These are phyloP conservation scores for Neodiprion fabricii DNA, from an alignment of 1,140 invertebrate species.

Conservation along the genomic window DNA sequence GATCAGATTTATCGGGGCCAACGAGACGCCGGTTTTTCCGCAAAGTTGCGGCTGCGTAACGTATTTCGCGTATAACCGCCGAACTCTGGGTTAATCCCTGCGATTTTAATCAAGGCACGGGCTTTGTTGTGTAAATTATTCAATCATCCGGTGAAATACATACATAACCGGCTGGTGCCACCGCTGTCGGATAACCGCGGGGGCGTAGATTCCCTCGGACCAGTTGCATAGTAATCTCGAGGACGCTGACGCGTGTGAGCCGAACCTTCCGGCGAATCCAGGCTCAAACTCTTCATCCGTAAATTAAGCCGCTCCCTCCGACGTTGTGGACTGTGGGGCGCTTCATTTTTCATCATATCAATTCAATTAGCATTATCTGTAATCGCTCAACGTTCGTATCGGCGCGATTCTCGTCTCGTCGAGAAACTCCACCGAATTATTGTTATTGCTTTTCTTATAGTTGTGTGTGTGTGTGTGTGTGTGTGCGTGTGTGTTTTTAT, in stretches of 20 bases:
- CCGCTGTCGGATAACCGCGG: slow-evolving; percentile 64
- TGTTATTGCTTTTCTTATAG: no score
- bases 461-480: no score
- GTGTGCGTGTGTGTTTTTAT: background rate
- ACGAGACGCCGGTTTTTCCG: no score
- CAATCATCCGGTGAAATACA: slow-evolving; percentile 36
- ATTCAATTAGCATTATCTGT: slow-evolving; percentile 12
- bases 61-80: no score
- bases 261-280: slow-evolving; percentile 94
- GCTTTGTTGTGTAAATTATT: slow-evolving; percentile 27
- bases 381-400: background rate
- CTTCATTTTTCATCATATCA: slow-evolving; percentile 66
- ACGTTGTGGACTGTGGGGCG: slow-evolving; percentile 86
- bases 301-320: slow-evolving; percentile 94
- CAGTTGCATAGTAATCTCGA: slow-evolving; percentile 59
- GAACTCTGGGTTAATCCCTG: background rate
- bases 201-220: slow-evolving; percentile 61
- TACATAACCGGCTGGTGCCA: slow-evolving; percentile 64
- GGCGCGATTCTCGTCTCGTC: background rate
- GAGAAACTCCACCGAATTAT: background rate
- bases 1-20: no score
- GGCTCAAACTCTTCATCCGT: slow-evolving; percentile 95
- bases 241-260: slow-evolving; percentile 82
- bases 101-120: slow-evolving; percentile 37
- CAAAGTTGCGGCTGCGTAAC: no score